These are phyloP conservation scores for Hymenochirus boettgeri DNA, from an alignment of 2,113 vertebrate genomes.

Conservation along the genomic window DNA sequence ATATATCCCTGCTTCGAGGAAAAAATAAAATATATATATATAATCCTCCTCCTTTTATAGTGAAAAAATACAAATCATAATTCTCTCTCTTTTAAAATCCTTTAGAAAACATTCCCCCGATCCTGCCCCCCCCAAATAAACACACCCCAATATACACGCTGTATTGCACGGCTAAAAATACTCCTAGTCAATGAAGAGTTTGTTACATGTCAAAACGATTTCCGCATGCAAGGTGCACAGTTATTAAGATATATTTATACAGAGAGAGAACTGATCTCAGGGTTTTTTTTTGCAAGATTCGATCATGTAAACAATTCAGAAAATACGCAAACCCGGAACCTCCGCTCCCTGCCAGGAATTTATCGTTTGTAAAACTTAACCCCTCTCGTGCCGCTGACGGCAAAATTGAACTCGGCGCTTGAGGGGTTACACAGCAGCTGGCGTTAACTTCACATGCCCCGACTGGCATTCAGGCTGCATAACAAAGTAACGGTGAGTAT, in stretches of 20 bases:
- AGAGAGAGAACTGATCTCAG: background rate
- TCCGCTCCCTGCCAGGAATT: constrained; percentile 10
- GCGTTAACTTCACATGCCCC: background rate
- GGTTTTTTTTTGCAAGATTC: constrained; percentile 36
- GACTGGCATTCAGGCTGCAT: background rate
- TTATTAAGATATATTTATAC: constrained; percentile 28
- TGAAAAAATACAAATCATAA: constrained; percentile 37
- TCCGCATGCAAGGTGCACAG: constrained; percentile 40
- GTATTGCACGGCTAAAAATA: constrained; percentile 32
- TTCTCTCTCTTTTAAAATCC: constrained; percentile 29
- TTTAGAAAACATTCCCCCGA: constrained; percentile 9
- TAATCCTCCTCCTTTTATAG: no score
- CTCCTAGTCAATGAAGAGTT: constrained; percentile 20
- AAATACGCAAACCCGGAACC: background rate
- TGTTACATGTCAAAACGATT: constrained; percentile 33
- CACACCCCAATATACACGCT: background rate
- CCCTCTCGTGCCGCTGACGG: background rate
- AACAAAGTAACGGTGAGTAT: background rate
- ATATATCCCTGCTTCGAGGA: no score
- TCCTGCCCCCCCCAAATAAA: background rate
- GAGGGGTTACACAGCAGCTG: background rate
- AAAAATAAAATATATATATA: no score
- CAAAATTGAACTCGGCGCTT: background rate
- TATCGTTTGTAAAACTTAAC: background rate
- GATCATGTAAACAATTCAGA: constrained; percentile 40